Evolutionary conservation across 2,888 invertebrate genomes (phyloP), one percentile per base, ranked within the genome.

Genomic region (Temnothorax rugatulus): DNA sequence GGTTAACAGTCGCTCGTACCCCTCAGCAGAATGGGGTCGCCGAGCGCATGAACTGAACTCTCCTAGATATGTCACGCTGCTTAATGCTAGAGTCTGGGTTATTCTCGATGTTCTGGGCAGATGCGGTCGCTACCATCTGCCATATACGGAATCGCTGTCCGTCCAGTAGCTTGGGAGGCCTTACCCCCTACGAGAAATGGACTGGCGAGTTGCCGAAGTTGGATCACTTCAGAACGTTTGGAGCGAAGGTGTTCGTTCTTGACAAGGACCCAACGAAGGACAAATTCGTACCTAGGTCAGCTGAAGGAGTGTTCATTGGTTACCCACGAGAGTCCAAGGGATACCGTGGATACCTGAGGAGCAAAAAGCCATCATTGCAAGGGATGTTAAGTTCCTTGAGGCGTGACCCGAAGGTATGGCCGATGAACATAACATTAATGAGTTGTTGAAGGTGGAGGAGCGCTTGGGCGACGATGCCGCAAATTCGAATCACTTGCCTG

Each of bases 1-100:
- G 90, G 41, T 74, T 86, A 0, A 88, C 92, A 0, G 84, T 89
- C 1, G 34, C 11, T 89, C 1, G n/a, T 5, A 63, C 61, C 11
- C 75, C 50, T 0, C 5, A 75, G 11, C 75, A 91, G 29, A 94
- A 93, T 84, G 93, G 92, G 0, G 69, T 88, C 0, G 90, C 93
- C 1, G 93, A 94, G 77, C 68, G 92, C 8, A 86, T 88, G 34
- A 93, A 92, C 41, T 76, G 90, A 0, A 93, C 92, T 3, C 64
- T 92, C 0, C 84, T 91, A 8, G 90, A 92, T 11, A 84, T 86
- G 73, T 89, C 92, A 1, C 84, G 92, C n/a, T 85, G 90, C n/a
- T 86, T 94, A 84, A 11, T 94, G n/a, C 25, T 86, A 0, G 85
- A 91, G 11, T 77, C 88, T 18, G 73, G 74, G 7, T 44, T 92